A percentile compares a stretch with the other conserved stretches of the same genome.
Conservation (phyloP, 30 jellyfish, hydroid and myxozoan genomes). For the Mastigias papua region DNA sequence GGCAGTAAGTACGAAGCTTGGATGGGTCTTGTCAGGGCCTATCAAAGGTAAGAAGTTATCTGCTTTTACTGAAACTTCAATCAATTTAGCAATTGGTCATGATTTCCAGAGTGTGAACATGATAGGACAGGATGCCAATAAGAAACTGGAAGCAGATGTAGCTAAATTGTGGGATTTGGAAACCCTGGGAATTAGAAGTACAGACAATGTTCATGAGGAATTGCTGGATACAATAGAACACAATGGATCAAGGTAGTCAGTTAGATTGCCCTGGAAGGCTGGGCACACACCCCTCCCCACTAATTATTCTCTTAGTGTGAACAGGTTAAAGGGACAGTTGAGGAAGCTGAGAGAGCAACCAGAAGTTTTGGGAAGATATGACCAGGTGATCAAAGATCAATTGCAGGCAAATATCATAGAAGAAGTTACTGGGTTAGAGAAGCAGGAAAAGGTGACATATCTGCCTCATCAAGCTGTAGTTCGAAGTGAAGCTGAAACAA, state of each 20-base stretch:
- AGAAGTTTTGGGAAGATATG: not conserved
- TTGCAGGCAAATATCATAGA: constrained; percentile 3
- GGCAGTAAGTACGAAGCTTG: constrained; percentile 27
- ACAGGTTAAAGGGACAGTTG: constrained; percentile 21
- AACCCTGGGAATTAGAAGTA: constrained; percentile 14
- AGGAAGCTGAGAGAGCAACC: constrained; percentile 27
- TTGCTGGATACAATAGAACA: constrained; percentile 8
- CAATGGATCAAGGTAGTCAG: constrained; percentile 17
- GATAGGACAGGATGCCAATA: not conserved
- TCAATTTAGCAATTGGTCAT: not conserved
- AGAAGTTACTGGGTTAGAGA: constrained; percentile 12
- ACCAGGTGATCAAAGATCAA: constrained; percentile 5
- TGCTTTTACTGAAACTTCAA: not conserved
- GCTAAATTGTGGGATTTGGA: constrained; percentile 55
- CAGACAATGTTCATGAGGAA: constrained; percentile 47
- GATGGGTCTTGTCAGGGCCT: constrained; percentile 36
- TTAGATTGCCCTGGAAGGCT: constrained; percentile 33
- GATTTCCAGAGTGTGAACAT: not conserved
- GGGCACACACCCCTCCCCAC: constrained; percentile 21
- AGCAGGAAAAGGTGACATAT: not conserved
- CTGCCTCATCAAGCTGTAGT: constrained; percentile 64
- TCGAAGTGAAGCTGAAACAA: constrained; percentile 42
- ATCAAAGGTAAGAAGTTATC: constrained; percentile 10
- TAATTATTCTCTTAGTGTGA: constrained; percentile 7
- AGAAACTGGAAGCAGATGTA: not conserved